These are phyloP conservation scores for Leucophenga maculata DNA, from an alignment of 2,888 invertebrate species.

Conservation along the genomic window DNA sequence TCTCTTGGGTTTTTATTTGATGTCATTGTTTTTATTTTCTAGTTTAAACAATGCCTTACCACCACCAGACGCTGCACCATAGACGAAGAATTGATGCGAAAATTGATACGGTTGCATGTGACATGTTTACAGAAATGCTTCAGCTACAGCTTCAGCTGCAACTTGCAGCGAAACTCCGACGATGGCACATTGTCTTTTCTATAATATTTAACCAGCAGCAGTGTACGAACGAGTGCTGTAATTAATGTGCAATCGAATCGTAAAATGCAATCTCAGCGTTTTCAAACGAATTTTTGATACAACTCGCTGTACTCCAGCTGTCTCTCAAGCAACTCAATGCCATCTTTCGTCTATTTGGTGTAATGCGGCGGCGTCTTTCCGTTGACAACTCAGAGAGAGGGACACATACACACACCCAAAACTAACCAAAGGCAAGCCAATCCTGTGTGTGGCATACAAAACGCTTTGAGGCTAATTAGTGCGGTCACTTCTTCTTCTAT, in stretches of 20 bases:
- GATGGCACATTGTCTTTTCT: neutral
- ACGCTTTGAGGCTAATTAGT: slow-evolving; percentile 71
- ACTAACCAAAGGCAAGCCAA: neutral
- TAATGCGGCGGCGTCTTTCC: neutral
- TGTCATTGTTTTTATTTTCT: neutral
- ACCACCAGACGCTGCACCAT: slow-evolving; percentile 43
- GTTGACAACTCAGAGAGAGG: neutral
- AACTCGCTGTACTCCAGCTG: slow-evolving; percentile 3
- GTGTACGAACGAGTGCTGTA: slow-evolving; percentile 3
- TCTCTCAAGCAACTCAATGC: neutral
- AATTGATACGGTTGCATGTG: slow-evolving; percentile 70
- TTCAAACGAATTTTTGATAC: slow-evolving; percentile 12
- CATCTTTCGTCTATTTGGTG: slow-evolving; percentile 2
- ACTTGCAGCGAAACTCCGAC: neutral
- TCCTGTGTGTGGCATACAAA: slow-evolving; percentile 27
- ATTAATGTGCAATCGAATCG: slow-evolving; percentile 26
- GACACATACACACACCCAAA: neutral
- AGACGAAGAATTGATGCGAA: slow-evolving; percentile 65
- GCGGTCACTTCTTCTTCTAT: slow-evolving; percentile 64
- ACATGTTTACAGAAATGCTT: slow-evolving; percentile 67
- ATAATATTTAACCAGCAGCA: neutral
- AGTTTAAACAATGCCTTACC: neutral
- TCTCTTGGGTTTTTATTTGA: neutral
- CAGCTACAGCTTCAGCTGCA: slow-evolving; percentile 4
- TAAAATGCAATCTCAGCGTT: slow-evolving; percentile 43